Conservation (phyloP, 2,113 vertebrate species). For the Equus quagga region DNA sequence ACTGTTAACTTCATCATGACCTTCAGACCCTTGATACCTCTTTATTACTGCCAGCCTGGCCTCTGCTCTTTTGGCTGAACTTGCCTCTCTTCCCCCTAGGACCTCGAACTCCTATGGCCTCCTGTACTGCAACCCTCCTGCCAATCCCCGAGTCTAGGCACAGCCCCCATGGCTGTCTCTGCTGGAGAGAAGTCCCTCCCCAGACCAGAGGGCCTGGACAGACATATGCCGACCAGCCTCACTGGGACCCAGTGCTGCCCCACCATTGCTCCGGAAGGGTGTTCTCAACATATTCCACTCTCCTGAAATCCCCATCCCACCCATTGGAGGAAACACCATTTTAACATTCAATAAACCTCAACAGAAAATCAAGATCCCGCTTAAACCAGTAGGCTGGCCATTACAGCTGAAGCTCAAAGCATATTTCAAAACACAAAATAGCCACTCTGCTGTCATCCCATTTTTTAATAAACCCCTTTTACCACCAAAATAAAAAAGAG, state of each 20-base stretch:
- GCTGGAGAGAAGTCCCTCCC: background rate
- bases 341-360: background rate
- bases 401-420: background rate
- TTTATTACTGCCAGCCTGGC: background rate
- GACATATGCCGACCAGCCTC: background rate
- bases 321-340: background rate
- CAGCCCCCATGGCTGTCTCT: background rate
- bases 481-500: background rate
- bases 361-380: background rate
- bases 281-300: background rate
- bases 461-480: conserved; percentile 67
- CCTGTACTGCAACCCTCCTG: background rate
- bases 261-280: background rate
- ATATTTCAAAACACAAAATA: background rate
- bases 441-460: background rate
- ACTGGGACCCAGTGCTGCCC: no score
- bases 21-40: background rate
- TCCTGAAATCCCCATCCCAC: background rate
- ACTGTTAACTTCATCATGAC: background rate
- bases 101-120: background rate
- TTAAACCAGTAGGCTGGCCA: background rate
- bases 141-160: no score
- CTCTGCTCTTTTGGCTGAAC: background rate
- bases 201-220: background rate
- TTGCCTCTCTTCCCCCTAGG: background rate